Conservation (phyloP, 2,888 invertebrate species). For the Tipula helvola region DNA sequence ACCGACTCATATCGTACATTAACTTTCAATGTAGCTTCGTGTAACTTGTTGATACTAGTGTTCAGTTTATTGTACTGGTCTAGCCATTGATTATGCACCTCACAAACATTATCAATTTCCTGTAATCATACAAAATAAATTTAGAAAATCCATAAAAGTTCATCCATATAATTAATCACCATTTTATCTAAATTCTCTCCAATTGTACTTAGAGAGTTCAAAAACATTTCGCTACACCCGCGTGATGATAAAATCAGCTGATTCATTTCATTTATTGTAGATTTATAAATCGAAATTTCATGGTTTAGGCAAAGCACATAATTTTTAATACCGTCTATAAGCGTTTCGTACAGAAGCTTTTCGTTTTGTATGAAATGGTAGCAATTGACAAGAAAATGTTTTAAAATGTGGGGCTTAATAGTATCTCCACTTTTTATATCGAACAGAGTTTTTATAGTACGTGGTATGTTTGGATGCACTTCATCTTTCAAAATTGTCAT, state of each 20-base stretch:
- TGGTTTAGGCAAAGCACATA: slow-evolving; percentile 14
- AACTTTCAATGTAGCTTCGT: slow-evolving; percentile 9
- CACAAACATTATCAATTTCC: background rate
- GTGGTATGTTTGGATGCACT: slow-evolving; percentile 35
- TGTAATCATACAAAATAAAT: background rate
- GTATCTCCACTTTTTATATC: slow-evolving; percentile 34
- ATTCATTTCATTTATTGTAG: slow-evolving; percentile 5
- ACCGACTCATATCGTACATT: slow-evolving; percentile 17
- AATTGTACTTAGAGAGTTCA: background rate
- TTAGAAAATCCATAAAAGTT: background rate
- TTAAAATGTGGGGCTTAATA: slow-evolving; percentile 25
- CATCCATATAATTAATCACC: background rate
- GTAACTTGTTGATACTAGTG: background rate
- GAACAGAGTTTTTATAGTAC: slow-evolving; percentile 35
- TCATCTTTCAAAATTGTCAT: slow-evolving; percentile 32
- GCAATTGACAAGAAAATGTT: slow-evolving; percentile 11
- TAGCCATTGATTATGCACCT: background rate
- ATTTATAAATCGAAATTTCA: slow-evolving; percentile 9
- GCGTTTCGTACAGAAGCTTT: slow-evolving; percentile 8
- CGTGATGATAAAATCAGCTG: background rate
- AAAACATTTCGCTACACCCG: background rate
- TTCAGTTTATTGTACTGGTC: slow-evolving; percentile 10
- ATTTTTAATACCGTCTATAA: slow-evolving; percentile 14
- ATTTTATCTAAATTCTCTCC: background rate
- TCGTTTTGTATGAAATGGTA: slow-evolving; percentile 14